These are phyloP conservation scores for Chloromyia formosa DNA, from an alignment of 2,888 invertebrate genomes.

Conservation along the genomic window DNA sequence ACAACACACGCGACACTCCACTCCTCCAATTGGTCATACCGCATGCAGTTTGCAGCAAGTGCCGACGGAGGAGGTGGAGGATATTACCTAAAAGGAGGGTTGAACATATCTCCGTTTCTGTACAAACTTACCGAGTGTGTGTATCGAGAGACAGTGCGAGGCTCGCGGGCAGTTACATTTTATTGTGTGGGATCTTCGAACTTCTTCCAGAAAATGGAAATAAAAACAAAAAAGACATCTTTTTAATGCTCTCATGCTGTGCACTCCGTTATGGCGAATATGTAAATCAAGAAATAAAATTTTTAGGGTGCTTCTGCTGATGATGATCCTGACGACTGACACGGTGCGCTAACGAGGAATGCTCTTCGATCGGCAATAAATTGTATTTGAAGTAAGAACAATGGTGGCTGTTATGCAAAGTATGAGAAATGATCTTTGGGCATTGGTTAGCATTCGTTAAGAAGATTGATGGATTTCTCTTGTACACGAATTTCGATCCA, in stretches of 20 bases:
- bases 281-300: conserved; percentile 22
- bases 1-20: conserved; percentile 41
- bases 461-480: no score
- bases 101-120: background rate
- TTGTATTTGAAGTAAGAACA: no score
- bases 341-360: conserved; percentile 27
- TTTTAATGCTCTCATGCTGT: conserved; percentile 35
- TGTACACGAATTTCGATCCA: no score
- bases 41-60: conserved; percentile 1
- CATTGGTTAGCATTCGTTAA: no score
- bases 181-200: conserved; percentile 1
- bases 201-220: background rate
- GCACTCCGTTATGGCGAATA: conserved; percentile 31
- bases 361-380: background rate
- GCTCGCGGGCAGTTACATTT: background rate
- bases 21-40: conserved; percentile 22
- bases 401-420: no score
- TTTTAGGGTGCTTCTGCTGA: conserved; percentile 29
- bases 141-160: background rate
- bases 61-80: background rate
- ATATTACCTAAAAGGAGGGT: conserved; percentile 6
- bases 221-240: background rate
- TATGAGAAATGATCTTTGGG: no score
- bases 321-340: conserved; percentile 30
- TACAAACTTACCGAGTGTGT: background rate